Evolutionary conservation across 2,888 invertebrate species (phyloP), one percentile per base, ranked within the genome.

Genomic region (Synanthedon formicaeformis): DNA sequence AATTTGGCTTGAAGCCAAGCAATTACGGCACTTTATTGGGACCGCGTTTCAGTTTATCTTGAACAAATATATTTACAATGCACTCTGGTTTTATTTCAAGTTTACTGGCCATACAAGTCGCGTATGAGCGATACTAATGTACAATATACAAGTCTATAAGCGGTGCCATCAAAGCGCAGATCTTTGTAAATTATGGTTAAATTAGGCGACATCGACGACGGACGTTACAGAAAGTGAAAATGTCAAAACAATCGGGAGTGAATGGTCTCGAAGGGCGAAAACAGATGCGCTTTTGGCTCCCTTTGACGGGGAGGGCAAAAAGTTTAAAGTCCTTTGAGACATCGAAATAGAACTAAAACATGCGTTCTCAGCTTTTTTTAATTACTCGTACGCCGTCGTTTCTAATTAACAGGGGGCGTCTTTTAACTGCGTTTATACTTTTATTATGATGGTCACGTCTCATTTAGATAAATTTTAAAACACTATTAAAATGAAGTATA

Each of bases 151-250:
- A 45, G 34, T 53, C 53, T 61, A 59, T 61, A 62, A 56, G 63
- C 55, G 53, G 50, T 50, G 54, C 51, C 61, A 60, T 71, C 69
- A 71, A 70, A 73, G 67, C 41, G 34, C 52, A 51, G 13, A 60
- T 72, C 69, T 63, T 59, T 59, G 63, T 73, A 65, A 75, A 73
- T 77, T 71, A 73, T 61, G 58, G 55, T 57, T 57, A 58, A 60
- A 2, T 34, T 34, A 0, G 16, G 34, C 34, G 34, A 2, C 71
- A 71, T 71, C 69, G 66, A 64, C 69, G 66, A 64, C 59, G 51
- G 55, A 51, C 61, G 57, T 53, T 53, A 55, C 58, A 62, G 61
- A 67, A 67, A 65, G 63, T 58, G 65, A 52, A 40, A 13, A 52
- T 61, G 75, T 76, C 75, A 73, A 61, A 73, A 70, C 74, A 76